Base-by-base conservation (phyloP, 2,113 vertebrate genomes). In the human region DNA sequence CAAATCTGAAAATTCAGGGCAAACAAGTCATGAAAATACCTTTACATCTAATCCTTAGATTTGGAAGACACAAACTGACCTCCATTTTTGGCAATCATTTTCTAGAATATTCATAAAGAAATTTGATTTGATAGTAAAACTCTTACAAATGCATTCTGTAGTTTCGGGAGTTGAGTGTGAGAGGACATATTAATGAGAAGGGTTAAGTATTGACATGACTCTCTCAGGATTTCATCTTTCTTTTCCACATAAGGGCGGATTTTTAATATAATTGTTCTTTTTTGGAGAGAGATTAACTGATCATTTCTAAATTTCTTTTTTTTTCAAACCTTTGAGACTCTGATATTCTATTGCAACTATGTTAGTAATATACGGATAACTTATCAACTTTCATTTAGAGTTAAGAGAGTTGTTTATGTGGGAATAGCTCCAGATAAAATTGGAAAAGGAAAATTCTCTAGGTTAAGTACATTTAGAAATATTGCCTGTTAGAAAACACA, bases 401-500 rank as follows among this genome's bases (percentile, higher is more conserved):
- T 57, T 88, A 50, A 90, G 87, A 61, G 66, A 61, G 59, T 38
- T 92, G 43, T 90, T 81, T 92, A 55, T 87, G 32, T 85, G 80
- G 48, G 7, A 57, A 30, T 18, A 50, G 14, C 75, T 92, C 13
- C 11, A 55, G 79, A 78, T 55, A 55, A 82, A 70, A 90, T 66
- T 45, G 61, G 50, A 94, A 85, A 86, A 23, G 50, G 20, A 64
- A 89, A 25, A 25, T 52, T 95, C 66, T 97, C 18, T n/a, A 83
- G 76, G 87, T 35, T 85, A 94, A 94, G 70, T 45, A 82, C 40
- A 73, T 76, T 96, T 57, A 78, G 92, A 92, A 84, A 79, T 38
- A 91, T 72, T 72, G 55, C n/a, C 79, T 95, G 68, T 72, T 93
- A 66, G 89, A 95, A 97, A 96, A 78, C 40, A 66, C 57, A 64